These are phyloP conservation scores for Pomatostomus ruficeps DNA, from an alignment of 2,113 vertebrate genomes.

Conservation along the genomic window DNA sequence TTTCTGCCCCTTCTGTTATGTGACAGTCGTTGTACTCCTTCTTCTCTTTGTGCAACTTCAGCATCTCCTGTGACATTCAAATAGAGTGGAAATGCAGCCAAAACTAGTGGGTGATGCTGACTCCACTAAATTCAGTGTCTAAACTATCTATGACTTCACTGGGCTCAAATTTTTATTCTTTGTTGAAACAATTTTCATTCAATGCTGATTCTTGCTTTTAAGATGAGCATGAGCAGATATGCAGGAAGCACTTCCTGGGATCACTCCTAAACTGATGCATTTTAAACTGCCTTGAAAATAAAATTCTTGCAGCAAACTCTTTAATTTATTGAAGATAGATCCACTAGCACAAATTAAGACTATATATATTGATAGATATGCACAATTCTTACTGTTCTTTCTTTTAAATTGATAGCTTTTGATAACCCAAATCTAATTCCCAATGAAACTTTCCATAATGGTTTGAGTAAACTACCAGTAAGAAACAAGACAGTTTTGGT, in stretches of 20 bases:
- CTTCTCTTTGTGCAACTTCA: neutral
- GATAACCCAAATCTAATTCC: neutral
- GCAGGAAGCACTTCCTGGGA: neutral
- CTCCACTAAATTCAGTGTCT: neutral
- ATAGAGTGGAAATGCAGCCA: neutral
- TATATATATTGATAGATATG: neutral
- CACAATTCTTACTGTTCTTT: neutral
- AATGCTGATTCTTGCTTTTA: neutral
- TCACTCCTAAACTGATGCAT: neutral
- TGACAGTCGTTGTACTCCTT: neutral
- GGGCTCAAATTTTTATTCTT: neutral
- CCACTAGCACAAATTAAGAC: neutral
- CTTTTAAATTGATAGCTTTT: neutral
- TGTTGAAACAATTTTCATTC: neutral
- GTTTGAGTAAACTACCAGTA: neutral
- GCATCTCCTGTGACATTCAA: neutral
- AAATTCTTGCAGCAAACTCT: neutral
- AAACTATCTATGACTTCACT: neutral
- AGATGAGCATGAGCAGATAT: neutral
- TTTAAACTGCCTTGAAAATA: neutral
- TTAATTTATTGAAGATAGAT: neutral
- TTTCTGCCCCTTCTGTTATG: neutral
- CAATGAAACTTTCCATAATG: neutral
- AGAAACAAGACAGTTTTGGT: neutral
- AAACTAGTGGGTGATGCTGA: neutral